Percentiles rank a stretch among this genome's conserved stretches.
phyloP scores from a whole-genome alignment of 35 echinoderm and acorn worm genomes.

The Anneissia japonica region DNA sequence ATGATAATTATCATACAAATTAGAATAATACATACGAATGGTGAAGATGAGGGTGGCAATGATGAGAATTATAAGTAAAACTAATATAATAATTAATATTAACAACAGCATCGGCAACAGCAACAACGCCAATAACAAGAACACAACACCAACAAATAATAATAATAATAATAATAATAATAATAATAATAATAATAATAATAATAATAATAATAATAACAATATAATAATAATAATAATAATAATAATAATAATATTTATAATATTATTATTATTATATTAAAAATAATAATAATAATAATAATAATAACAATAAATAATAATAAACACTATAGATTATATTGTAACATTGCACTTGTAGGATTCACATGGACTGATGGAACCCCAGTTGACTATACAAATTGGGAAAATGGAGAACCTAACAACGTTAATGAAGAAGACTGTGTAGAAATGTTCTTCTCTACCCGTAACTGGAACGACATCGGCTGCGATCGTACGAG shows the following conservation, averaged over 20 bases:
- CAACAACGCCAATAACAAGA: too few species aligned
- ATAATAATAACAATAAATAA: background rate
- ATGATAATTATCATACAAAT: too few species aligned
- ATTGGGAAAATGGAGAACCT: constrained; percentile 61
- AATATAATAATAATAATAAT: background rate
- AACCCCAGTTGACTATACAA: constrained; percentile 37
- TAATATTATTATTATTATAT: background rate
- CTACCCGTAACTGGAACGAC: constrained; percentile 49
- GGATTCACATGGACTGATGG: constrained; percentile 84
- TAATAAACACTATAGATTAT: background rate
- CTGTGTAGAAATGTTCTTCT: constrained; percentile 68
- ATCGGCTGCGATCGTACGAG: constrained; percentile 5
- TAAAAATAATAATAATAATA: background rate
- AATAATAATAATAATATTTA: background rate
- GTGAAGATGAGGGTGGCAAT: background rate
- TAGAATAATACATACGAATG: too few species aligned
- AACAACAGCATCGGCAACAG: too few species aligned
- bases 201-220: too few species aligned
- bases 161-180: too few species aligned
- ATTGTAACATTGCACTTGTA: too few species aligned
- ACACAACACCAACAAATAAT: too few species aligned
- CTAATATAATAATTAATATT: too few species aligned
- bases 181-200: too few species aligned
- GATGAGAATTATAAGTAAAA: background rate
- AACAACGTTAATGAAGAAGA: constrained; percentile 61